Base-by-base conservation (phyloP, 2,888 invertebrate genomes). In the Ectemnius continuus region DNA sequence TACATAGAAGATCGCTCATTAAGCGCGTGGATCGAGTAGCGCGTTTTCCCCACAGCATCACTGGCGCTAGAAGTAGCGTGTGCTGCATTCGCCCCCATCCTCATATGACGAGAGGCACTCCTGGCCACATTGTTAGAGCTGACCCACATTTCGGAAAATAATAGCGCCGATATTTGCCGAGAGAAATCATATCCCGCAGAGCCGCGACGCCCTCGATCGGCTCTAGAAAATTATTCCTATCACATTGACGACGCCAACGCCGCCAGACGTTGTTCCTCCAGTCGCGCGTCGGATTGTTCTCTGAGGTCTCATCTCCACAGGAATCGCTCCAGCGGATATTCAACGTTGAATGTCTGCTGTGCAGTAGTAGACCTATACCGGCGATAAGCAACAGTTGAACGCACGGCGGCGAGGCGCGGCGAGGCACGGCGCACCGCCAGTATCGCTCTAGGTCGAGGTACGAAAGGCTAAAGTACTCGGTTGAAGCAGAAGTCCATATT, bases 401-500 rank as follows among this genome's bases (percentile, higher is more conserved):
- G 57, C 58, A 46, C 45, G 26, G 62, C 81, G 73, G n/a, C n/a
- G n/a, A n/a, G n/a, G n/a, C n/a, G n/a, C n/a, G n/a, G n/a, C n/a
- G n/a, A n/a, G n/a, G n/a, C n/a, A n/a, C n/a, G n/a, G 62, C 78
- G 76, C 70, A 70, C 47, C 28, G 46, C 48, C 23, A 28, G 76
- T 74, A 62, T 72, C 72, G 63, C 73, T 73, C 73, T 71, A 63
- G 58, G 73, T 64, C 63, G 61, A 52, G 46, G 47, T 20, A 64
- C 75, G 67, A 72, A 66, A 70, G 14, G 52, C 52, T 36, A 74
- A 69, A 70, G 67, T 61, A 36, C 61, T 62, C 70, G 4, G 73
- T 47, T 70, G 75, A 72, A 67, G 81, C 71, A 83, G 71, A 78
- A 78, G 70, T 73, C 69, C 73, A 75, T 80, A 63, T 71, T 67